phyloP scores from a whole-genome alignment of 2,113 vertebrate species.

The Sterna hirundo region DNA sequence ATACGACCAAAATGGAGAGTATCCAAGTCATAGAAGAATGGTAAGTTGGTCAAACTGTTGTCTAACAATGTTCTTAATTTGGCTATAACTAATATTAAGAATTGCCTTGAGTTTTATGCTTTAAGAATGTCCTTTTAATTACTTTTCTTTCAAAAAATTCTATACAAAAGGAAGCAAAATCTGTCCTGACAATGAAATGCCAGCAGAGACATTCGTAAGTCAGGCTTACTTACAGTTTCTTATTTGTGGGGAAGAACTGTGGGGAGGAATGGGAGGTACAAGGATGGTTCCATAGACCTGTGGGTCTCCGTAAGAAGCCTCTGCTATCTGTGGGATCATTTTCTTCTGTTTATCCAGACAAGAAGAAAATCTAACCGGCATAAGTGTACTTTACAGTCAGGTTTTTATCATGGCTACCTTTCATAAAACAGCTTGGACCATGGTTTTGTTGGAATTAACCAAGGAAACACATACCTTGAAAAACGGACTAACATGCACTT shows the following conservation, averaged over 20 bases:
- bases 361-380: background rate
- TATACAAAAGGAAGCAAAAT: background rate
- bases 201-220: background rate
- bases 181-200: background rate
- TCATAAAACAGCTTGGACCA: background rate
- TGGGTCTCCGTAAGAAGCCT: background rate
- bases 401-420: background rate
- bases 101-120: background rate
- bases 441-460: background rate
- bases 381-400: background rate
- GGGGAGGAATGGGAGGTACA: background rate
- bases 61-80: background rate
- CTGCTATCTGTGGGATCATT: background rate
- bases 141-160: background rate
- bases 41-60: constrained; percentile 64
- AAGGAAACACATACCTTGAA: background rate
- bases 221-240: background rate
- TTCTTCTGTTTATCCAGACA: background rate
- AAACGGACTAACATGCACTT: background rate
- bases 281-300: background rate
- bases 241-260: background rate
- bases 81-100: background rate
- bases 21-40: constrained; percentile 81
- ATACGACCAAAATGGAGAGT: constrained; percentile 80
- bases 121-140: background rate